These are phyloP conservation scores for Caenorhabditis briggsae DNA, from an alignment of 1,140 invertebrate genomes.

Conservation along the genomic window DNA sequence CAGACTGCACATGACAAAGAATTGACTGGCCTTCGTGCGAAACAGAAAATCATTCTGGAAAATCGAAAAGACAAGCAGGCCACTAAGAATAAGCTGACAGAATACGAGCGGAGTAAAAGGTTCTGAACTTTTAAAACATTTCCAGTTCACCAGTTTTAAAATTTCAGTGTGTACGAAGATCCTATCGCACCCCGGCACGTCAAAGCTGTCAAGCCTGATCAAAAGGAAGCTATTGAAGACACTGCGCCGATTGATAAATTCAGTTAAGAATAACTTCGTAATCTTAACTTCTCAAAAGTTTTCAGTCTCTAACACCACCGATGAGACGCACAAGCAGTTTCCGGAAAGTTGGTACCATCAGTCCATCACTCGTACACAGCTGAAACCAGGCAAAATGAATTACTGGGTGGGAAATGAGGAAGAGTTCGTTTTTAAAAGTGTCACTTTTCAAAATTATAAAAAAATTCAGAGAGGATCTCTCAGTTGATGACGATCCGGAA, in stretches of 20 bases:
- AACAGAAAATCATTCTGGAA: not conserved
- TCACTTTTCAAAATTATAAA: not conserved
- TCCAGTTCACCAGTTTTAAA: too few species aligned
- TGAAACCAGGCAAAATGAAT: not conserved
- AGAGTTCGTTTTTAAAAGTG: not conserved
- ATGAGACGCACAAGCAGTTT: not conserved
- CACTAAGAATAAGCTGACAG: not conserved
- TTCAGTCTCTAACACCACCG: constrained; percentile 20
- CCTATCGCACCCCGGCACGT: not conserved
- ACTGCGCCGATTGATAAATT: not conserved
- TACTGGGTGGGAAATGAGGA: not conserved
- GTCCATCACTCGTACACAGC: not conserved
- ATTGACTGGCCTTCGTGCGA: not conserved
- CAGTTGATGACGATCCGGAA: constrained; percentile 18
- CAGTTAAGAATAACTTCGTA: not conserved
- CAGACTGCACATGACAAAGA: not conserved
- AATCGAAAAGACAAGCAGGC: constrained; percentile 6
- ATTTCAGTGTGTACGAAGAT: not conserved
- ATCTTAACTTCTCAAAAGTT: not conserved
- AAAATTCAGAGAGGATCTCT: not conserved
- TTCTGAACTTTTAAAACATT: not conserved
- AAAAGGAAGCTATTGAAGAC: not conserved
- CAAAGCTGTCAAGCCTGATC: not conserved
- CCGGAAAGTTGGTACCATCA: not conserved
- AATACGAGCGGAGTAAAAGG: constrained; percentile 20